Evolutionary conservation across 1,140 invertebrate species (phyloP).

Genomic region (Formica selysi): DNA sequence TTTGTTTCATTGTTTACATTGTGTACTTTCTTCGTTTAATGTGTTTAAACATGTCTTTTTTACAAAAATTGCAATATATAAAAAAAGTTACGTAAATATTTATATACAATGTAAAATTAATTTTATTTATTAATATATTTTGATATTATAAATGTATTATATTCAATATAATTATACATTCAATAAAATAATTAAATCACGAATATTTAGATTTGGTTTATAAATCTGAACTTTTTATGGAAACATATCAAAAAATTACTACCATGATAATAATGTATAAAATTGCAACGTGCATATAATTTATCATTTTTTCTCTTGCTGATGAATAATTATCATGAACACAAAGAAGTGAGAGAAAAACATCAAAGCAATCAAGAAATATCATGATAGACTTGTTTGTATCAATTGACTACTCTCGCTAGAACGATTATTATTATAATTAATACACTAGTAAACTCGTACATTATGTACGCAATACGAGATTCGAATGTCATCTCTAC

Average conservation of each 20-base stretch:
- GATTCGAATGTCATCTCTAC: constrained; percentile 20
- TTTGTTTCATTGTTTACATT: too few species aligned
- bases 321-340: constrained; percentile 9
- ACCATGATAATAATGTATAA: background rate
- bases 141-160: too few species aligned
- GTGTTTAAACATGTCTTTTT: too few species aligned
- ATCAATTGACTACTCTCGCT: background rate
- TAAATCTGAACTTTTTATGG: too few species aligned
- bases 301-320: background rate
- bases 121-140: too few species aligned
- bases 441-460: background rate
- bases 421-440: background rate
- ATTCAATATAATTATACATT: too few species aligned
- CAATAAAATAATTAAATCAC: too few species aligned
- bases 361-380: background rate
- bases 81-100: too few species aligned
- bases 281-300: background rate
- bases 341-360: background rate
- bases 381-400: background rate
- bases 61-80: too few species aligned
- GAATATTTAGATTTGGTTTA: too few species aligned
- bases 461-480: background rate
- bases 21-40: too few species aligned
- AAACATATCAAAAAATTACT: background rate
- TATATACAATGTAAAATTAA: too few species aligned